A percentile compares a stretch with the other conserved stretches of the same genome.
Evolutionary conservation across 2,888 invertebrate species (phyloP).

Genomic region (Malthinus seriepunctatus): DNA sequence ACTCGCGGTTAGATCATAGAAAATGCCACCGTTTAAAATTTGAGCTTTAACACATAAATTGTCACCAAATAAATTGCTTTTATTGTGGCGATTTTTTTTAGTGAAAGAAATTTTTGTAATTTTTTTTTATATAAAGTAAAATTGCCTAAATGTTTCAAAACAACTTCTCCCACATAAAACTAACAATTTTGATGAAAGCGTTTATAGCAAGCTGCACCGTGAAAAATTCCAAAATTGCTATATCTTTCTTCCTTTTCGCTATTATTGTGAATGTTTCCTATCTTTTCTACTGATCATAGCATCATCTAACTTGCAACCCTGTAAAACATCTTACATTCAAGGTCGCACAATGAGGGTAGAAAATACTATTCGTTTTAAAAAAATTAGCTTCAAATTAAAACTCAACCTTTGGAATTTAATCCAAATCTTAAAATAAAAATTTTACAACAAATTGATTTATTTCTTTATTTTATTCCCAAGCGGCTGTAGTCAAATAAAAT

Average conservation of each 20-base stretch:
- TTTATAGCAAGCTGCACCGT: conserved; percentile 37
- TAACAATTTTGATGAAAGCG: conserved; percentile 21
- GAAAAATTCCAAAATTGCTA: conserved; percentile 47
- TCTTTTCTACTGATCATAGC: conserved; percentile 33
- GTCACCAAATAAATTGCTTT: not conserved
- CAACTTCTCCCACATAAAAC: conserved; percentile 22
- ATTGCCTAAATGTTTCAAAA: conserved; percentile 2
- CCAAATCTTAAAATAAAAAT: no score
- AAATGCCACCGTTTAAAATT: conserved; percentile 20
- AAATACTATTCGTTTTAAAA: conserved; percentile 45
- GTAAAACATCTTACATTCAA: conserved; percentile 50
- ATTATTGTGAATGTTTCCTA: conserved; percentile 17
- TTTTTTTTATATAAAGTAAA: no score
- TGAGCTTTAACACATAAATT: conserved; percentile 15
- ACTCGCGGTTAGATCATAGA: conserved; percentile 9
- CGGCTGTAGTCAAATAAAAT: no score
- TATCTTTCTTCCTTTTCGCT: conserved; percentile 39
- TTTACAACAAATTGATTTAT: no score
- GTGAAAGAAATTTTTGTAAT: not conserved
- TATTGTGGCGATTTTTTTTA: not conserved
- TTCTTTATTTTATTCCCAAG: no score
- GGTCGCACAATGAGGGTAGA: conserved; percentile 50
- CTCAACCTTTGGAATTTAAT: no score
- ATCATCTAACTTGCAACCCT: conserved; percentile 44
- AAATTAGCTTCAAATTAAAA: conserved; percentile 3